These are phyloP conservation scores for Poeciliopsis presidionis DNA, from an alignment of 2,797 vertebrate species.

Conservation along the genomic window DNA sequence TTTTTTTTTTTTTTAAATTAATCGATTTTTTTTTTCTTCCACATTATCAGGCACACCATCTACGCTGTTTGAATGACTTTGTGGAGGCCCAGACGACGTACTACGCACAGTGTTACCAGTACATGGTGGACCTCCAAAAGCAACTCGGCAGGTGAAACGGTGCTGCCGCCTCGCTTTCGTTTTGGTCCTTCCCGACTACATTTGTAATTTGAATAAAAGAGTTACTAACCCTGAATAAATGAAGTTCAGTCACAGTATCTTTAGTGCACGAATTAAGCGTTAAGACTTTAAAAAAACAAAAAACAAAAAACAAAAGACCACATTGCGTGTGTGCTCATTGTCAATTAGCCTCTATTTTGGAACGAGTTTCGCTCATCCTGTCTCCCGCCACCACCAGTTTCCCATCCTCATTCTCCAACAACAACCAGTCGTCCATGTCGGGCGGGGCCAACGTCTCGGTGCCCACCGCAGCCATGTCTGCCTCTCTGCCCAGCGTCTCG, in stretches of 20 bases:
- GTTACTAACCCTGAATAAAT: not conserved
- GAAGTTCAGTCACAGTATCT: not conserved
- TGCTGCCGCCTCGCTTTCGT: not conserved
- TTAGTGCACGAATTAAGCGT: not conserved
- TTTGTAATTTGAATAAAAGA: not conserved
- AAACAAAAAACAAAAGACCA: no score
- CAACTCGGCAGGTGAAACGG: slow-evolving; percentile 92
- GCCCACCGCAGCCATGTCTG: slow-evolving; percentile 84
- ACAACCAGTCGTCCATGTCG: slow-evolving; percentile 88
- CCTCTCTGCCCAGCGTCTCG: slow-evolving; percentile 84
- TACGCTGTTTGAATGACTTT: slow-evolving; percentile 96
- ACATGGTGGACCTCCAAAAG: slow-evolving; percentile 98
- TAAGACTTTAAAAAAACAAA: not conserved
- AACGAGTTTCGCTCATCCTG: not conserved
- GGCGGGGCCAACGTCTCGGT: slow-evolving; percentile 82
- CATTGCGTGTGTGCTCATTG: not conserved
- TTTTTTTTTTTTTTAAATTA: not conserved
- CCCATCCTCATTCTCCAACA: slow-evolving; percentile 92
- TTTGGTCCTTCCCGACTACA: not conserved
- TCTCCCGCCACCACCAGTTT: slow-evolving; percentile 81
- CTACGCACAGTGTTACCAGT: slow-evolving; percentile 98
- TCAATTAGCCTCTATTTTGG: not conserved
- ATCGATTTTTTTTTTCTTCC: not conserved
- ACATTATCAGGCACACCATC: slow-evolving; percentile 89
- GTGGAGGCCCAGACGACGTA: slow-evolving; percentile 98